phyloP scores from a whole-genome alignment of 2,888 invertebrate species.

The Dynastes grantii region DNA sequence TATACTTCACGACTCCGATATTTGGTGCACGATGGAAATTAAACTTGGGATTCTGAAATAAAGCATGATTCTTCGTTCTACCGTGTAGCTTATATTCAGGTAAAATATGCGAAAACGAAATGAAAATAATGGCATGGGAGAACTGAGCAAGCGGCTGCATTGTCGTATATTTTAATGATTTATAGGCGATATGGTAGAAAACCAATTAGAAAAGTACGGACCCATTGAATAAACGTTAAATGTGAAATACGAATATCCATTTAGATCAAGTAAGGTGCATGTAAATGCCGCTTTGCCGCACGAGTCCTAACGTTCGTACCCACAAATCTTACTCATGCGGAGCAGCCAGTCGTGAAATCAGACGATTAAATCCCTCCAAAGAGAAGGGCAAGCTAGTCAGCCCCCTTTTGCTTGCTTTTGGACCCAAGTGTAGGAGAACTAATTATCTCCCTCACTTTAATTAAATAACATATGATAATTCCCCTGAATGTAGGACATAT shows the following conservation, averaged over 20 bases:
- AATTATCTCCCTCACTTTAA: slow-evolving; percentile 53
- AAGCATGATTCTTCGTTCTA: slow-evolving; percentile 36
- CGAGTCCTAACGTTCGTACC: slow-evolving; percentile 50
- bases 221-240: slow-evolving; percentile 60
- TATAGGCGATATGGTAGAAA: slow-evolving; percentile 56
- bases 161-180: slow-evolving; percentile 51
- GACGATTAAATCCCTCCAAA: slow-evolving; percentile 59
- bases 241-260: slow-evolving; percentile 62
- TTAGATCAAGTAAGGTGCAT: slow-evolving; percentile 59
- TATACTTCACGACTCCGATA: neutral
- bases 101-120: slow-evolving; percentile 49
- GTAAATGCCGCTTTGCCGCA: slow-evolving; percentile 58
- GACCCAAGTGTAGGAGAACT: slow-evolving; percentile 44
- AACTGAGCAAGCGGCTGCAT: slow-evolving; percentile 31
- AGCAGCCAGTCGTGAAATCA: slow-evolving; percentile 61
- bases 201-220: slow-evolving; percentile 62
- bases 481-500: slow-evolving; percentile 47
- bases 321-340: slow-evolving; percentile 61
- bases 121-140: slow-evolving; percentile 49
- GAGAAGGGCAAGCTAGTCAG: slow-evolving; percentile 46
- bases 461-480: slow-evolving; percentile 55
- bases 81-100: slow-evolving; percentile 41
- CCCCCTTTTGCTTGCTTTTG: slow-evolving; percentile 49
- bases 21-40: slow-evolving; percentile 16
- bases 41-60: slow-evolving; percentile 45